A percentile compares a stretch with the other conserved stretches of the same genome.
phyloP scores from a whole-genome alignment of 2,888 invertebrate species.

The Lepidocyrtoides sp. region DNA sequence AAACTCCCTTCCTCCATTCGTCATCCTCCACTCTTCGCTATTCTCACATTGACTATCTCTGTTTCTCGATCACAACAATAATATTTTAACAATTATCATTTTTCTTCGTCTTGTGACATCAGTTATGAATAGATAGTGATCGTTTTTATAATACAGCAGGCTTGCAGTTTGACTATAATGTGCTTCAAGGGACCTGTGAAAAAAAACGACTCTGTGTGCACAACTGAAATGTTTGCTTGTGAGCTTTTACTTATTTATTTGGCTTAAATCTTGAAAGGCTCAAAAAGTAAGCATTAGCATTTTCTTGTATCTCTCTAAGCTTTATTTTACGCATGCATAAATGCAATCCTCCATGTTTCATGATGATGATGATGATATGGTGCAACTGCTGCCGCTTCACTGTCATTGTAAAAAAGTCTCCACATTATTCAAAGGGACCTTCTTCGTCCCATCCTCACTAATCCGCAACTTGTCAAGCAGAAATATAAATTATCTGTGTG shows the following conservation, averaged over 20 bases:
- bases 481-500: slow-evolving; percentile 65
- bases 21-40: not conserved
- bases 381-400: slow-evolving; percentile 2
- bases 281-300: not conserved
- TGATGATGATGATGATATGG: too few relatives aligned
- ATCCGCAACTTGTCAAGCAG: slow-evolving; percentile 71
- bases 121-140: slow-evolving; percentile 54
- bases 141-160: not conserved
- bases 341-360: slow-evolving; percentile 2
- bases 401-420: slow-evolving; percentile 28
- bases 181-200: too few relatives aligned
- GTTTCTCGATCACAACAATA: slow-evolving; percentile 50
- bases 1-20: not conserved
- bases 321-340: slow-evolving; percentile 20
- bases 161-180: too few relatives aligned
- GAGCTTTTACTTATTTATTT: not conserved
- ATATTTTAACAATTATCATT: slow-evolving; percentile 67
- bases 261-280: not conserved
- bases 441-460: slow-evolving; percentile 11
- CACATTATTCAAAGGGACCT: slow-evolving; percentile 43
- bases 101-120: slow-evolving; percentile 49
- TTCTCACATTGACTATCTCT: slow-evolving; percentile 31
- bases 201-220: too few relatives aligned
- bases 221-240: too few relatives aligned
- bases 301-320: not conserved